Evolutionary conservation across 1,140 invertebrate genomes (phyloP).

Genomic region (Zaprionus ornatus): DNA sequence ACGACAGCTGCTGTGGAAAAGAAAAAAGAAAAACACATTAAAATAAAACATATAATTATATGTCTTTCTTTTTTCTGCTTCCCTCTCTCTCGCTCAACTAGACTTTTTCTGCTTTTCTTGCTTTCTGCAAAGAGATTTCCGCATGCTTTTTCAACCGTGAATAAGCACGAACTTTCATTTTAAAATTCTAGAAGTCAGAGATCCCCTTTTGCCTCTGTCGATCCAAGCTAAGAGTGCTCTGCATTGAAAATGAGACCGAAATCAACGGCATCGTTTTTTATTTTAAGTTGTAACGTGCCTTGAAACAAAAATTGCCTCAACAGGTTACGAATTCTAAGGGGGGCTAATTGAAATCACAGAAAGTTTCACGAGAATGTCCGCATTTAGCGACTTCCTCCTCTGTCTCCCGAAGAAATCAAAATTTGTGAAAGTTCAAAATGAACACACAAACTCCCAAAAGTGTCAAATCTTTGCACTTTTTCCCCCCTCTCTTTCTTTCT

Average conservation of each 20-base stretch:
- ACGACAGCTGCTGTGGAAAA: conserved; percentile 67
- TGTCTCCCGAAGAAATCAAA: neutral
- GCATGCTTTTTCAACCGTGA: conserved; percentile 80
- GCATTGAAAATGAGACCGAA: neutral
- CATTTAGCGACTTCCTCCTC: neutral
- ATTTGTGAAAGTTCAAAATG: conserved; percentile 3
- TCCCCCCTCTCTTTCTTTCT: neutral
- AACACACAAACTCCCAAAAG: neutral
- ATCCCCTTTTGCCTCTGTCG: neutral
- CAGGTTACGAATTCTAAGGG: neutral
- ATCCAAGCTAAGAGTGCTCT: neutral
- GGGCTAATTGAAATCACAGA: neutral
- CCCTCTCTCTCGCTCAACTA: conserved; percentile 38
- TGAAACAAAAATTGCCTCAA: neutral
- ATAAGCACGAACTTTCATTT: conserved; percentile 82
- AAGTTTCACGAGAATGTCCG: neutral
- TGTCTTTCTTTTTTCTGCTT: neutral
- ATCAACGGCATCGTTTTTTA: neutral
- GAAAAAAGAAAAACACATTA: conserved; percentile 65
- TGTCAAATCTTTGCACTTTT: neutral
- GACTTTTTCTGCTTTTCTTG: conserved; percentile 43
- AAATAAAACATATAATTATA: conserved; percentile 66
- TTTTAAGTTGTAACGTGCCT: neutral
- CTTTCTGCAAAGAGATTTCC: conserved; percentile 56
- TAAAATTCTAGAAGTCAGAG: conserved; percentile 70